Evolutionary conservation across 1,140 invertebrate genomes (phyloP).

Genomic region (Laodelphax striatellus): DNA sequence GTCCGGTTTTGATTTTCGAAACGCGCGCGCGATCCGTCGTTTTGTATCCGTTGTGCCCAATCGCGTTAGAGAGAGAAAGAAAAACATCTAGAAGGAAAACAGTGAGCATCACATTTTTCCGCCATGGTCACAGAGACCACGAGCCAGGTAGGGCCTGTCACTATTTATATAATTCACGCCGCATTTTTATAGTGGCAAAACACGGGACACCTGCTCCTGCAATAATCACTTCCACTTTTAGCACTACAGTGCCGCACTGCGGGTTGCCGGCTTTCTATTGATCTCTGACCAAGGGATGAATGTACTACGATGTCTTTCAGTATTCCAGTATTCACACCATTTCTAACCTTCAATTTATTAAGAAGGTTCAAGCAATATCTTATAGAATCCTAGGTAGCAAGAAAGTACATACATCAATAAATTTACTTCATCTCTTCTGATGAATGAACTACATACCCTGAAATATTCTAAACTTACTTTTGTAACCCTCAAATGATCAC

Average conservation of each 20-base stretch:
- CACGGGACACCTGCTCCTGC: not conserved
- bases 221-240: too few relatives aligned
- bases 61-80: not conserved
- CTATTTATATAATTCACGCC: too few relatives aligned
- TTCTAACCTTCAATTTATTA: too few relatives aligned
- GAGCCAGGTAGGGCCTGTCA: slow-evolving; percentile 13
- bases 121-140: slow-evolving; percentile 21
- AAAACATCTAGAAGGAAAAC: not conserved
- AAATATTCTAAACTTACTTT: too few relatives aligned
- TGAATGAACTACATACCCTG: too few relatives aligned
- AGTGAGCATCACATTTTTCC: not conserved
- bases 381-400: too few relatives aligned
- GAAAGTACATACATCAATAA: too few relatives aligned
- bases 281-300: not conserved
- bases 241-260: not conserved
- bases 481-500: too few relatives aligned
- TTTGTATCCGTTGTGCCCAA: not conserved
- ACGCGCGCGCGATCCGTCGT: not conserved
- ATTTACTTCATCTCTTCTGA: too few relatives aligned
- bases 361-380: too few relatives aligned
- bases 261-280: not conserved
- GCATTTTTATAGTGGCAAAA: not conserved
- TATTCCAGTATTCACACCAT: too few relatives aligned
- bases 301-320: not conserved
- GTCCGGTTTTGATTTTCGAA: slow-evolving; percentile 10